Conservation (phyloP, 2,888 invertebrate species). For the Thymelicus lineola region DNA sequence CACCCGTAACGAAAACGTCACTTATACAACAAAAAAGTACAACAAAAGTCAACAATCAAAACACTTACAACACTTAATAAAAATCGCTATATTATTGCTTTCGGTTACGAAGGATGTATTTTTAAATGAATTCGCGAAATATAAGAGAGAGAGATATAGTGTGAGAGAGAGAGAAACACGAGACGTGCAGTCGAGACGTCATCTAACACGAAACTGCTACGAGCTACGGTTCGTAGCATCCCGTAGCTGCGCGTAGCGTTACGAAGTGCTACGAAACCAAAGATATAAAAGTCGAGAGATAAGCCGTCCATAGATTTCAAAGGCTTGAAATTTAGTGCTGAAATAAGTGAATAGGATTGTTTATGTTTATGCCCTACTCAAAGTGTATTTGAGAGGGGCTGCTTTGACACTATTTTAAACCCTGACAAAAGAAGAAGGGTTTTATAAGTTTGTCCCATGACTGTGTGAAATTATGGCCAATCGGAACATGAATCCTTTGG, state of each 20-base stretch:
- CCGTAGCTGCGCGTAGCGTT: conserved; percentile 49
- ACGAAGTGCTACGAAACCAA: conserved; percentile 39
- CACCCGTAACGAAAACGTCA: conserved; percentile 35
- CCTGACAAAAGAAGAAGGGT: neutral
- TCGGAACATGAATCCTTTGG: too few relatives aligned
- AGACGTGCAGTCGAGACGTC: conserved; percentile 40
- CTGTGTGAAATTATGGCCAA: too few relatives aligned
- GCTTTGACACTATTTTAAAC: too few relatives aligned
- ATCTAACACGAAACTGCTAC: conserved; percentile 43
- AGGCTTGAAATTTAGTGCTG: neutral
- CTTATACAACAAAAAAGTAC: conserved; percentile 39
- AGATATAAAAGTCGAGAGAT: neutral
- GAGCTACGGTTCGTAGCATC: conserved; percentile 48
- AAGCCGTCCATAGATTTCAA: neutral
- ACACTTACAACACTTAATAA: conserved; percentile 25
- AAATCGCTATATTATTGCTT: conserved; percentile 37
- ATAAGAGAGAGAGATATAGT: conserved; percentile 50
- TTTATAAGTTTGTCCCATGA: too few relatives aligned
- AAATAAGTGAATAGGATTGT: neutral
- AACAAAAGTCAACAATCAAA: conserved; percentile 31
- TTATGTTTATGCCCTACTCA: neutral
- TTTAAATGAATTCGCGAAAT: conserved; percentile 49
- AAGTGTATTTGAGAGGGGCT: too few relatives aligned
- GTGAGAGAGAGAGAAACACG: conserved; percentile 45
- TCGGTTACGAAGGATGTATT: conserved; percentile 31